phyloP scores from a whole-genome alignment of 1,140 invertebrate genomes.

The Polyergus mexicanus region DNA sequence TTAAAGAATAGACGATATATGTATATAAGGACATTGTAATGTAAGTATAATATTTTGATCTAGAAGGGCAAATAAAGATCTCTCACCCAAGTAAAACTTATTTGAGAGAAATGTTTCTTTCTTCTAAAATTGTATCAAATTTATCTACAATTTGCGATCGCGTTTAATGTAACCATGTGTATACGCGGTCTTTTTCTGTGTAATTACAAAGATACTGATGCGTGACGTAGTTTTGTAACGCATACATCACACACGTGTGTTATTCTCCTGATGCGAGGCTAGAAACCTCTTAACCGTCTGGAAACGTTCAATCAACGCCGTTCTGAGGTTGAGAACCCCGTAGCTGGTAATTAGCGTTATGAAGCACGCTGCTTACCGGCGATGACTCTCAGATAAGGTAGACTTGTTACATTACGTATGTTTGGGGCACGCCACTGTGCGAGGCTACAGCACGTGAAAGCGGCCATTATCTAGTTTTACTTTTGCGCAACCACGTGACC shows the following conservation, averaged over 20 bases:
- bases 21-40: neutral
- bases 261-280: slow-evolving; percentile 39
- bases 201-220: slow-evolving; percentile 53
- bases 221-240: slow-evolving; percentile 58
- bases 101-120: neutral
- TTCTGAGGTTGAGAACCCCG: slow-evolving; percentile 73
- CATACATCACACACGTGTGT: slow-evolving; percentile 32
- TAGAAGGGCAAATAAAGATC: neutral
- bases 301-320: slow-evolving; percentile 57
- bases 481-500: slow-evolving; percentile 78
- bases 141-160: slow-evolving; percentile 23
- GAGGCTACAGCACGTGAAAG: slow-evolving; percentile 84
- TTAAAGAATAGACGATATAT: neutral
- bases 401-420: slow-evolving; percentile 81
- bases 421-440: slow-evolving; percentile 78
- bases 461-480: slow-evolving; percentile 84
- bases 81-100: neutral
- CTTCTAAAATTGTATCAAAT: neutral
- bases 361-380: slow-evolving; percentile 80
- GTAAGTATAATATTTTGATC: neutral
- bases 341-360: slow-evolving; percentile 84
- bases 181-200: neutral
- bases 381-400: slow-evolving; percentile 83
- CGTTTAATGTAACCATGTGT: slow-evolving; percentile 28
- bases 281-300: slow-evolving; percentile 56